phyloP scores from a whole-genome alignment of 2,888 invertebrate species.

The Andrena fulva region DNA sequence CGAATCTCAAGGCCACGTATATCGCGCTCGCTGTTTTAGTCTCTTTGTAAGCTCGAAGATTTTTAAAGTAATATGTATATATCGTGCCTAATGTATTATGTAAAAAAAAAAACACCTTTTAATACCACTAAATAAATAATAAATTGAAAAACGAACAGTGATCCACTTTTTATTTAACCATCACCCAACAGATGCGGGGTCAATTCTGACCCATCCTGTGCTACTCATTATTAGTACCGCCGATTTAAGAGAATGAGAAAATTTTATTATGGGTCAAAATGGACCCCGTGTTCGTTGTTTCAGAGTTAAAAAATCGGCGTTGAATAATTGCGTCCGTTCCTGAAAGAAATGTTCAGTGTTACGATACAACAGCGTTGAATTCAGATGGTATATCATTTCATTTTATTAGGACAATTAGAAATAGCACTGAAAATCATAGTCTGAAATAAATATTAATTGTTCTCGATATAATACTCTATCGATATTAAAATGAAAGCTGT shows the following conservation, averaged over 20 bases:
- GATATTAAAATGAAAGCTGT: conserved; percentile 57
- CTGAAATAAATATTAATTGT: conserved; percentile 63
- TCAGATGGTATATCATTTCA: conserved; percentile 59
- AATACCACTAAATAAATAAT: conserved; percentile 53
- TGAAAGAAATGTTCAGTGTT: conserved; percentile 10
- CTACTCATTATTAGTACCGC: no score
- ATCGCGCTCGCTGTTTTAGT: conserved; percentile 28
- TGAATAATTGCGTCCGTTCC: not conserved
- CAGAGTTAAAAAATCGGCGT: not conserved
- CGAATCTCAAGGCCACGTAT: conserved; percentile 71
- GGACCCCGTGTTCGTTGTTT: not conserved
- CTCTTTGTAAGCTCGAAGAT: conserved; percentile 29
- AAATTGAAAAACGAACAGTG: not conserved
- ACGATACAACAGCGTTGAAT: not conserved
- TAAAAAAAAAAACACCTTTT: conserved; percentile 35
- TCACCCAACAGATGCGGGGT: no score
- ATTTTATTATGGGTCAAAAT: not conserved
- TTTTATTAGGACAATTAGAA: conserved; percentile 72
- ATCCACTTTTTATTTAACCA: no score
- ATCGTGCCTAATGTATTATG: conserved; percentile 50
- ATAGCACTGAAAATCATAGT: conserved; percentile 70
- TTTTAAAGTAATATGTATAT: conserved; percentile 50
- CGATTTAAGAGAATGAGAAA: no score
- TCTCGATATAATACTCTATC: conserved; percentile 49
- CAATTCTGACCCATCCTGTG: no score